Evolutionary conservation across 1,140 invertebrate species (phyloP).

Genomic region (Heterodera schachtii): DNA sequence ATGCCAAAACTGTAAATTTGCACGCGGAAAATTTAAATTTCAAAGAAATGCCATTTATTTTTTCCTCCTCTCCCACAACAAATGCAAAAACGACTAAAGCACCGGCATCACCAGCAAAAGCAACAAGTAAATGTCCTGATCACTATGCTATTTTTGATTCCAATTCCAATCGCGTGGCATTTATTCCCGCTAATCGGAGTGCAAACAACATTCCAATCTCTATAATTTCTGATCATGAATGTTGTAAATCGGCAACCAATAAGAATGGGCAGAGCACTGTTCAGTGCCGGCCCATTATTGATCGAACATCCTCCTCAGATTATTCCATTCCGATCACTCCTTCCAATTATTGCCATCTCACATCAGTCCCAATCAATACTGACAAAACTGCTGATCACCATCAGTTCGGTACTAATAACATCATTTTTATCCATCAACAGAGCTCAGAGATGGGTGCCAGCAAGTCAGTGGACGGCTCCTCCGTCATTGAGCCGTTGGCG

Average conservation of each 20-base stretch:
- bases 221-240: too few relatives aligned
- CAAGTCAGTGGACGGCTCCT: conserved; percentile 27
- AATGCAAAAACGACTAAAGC: background rate
- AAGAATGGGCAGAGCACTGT: background rate
- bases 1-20: too few relatives aligned
- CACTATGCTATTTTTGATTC: background rate
- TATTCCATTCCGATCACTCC: too few relatives aligned
- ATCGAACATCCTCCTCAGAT: background rate
- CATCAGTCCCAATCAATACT: too few relatives aligned
- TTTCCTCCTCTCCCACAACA: background rate
- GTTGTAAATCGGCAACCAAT: too few relatives aligned
- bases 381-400: background rate
- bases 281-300: background rate
- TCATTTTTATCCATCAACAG: background rate
- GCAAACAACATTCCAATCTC: background rate
- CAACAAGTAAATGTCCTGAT: background rate
- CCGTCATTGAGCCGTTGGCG: conserved; percentile 28
- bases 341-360: too few relatives aligned
- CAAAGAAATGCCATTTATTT: background rate
- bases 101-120: background rate
- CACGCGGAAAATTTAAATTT: too few relatives aligned
- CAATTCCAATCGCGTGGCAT: background rate
- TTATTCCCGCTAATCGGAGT: background rate
- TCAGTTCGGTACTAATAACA: background rate
- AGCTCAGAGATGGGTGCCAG: conserved; percentile 30